A percentile compares a stretch with the other conserved stretches of the same genome.
These are phyloP conservation scores for Doris montereyensis DNA, from an alignment of 2,888 invertebrate species.

Conservation along the genomic window DNA sequence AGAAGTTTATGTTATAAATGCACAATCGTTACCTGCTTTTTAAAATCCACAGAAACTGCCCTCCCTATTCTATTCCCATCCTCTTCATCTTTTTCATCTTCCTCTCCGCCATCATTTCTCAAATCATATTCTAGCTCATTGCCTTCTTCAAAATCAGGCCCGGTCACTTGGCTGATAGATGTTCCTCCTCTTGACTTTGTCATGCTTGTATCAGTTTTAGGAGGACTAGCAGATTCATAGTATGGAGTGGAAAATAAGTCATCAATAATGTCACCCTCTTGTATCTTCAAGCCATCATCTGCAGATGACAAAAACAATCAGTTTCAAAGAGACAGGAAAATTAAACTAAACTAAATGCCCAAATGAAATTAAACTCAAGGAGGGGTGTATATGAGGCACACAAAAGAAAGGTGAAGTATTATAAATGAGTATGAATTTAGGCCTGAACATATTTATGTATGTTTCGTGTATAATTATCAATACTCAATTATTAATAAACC, in stretches of 20 bases:
- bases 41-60: background rate
- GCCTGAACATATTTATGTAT: too few species aligned
- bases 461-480: too few species aligned
- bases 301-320: background rate
- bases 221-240: conserved; percentile 9
- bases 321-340: background rate
- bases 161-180: background rate
- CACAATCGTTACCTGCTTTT: too few species aligned
- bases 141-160: background rate
- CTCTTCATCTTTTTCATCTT: background rate
- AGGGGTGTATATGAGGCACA: too few species aligned
- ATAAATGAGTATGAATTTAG: too few species aligned
- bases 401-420: too few species aligned
- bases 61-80: background rate
- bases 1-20: too few species aligned
- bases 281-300: conserved; percentile 29
- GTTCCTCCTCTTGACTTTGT: background rate
- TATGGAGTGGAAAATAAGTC: conserved; percentile 22
- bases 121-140: background rate
- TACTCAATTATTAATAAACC: too few species aligned
- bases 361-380: too few species aligned
- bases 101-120: background rate
- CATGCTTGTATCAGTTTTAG: conserved; percentile 25
- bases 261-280: conserved; percentile 18
- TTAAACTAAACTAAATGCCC: background rate